Base-by-base conservation (phyloP, 2,888 invertebrate genomes). In the Heteromyza rotundicornis region DNA sequence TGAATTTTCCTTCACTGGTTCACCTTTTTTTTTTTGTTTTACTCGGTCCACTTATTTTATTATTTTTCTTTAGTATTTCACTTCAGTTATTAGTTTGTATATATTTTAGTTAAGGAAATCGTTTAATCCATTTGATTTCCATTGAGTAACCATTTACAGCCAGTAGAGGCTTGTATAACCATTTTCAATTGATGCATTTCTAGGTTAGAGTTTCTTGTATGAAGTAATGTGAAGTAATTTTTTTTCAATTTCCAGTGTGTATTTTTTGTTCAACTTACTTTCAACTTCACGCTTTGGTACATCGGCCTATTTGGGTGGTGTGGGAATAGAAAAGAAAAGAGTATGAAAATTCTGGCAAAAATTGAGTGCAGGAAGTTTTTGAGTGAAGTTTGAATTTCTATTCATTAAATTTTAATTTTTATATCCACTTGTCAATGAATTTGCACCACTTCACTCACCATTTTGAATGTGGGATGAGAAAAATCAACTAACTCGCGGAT, bases 211-310 rank as follows among this genome's bases (percentile, higher is more conserved):
- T 72, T 64, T 64, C 14, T 24, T 59, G 17, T 54, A 23, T 55
- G 44, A 24, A 44, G 19, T 32, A 24, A 51, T 22, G 27, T 14
- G n/a, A 51, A 23, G n/a, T n/a, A n/a, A n/a, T n/a, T n/a, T n/a
- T n/a, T 22, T 24, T 12, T 23, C 3, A 14, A n/a, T 60, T 44
- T 61, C 47, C 40, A 44, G 14, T 19, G 27, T 20, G 54, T 53
- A 36, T 49, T 40, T 65, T 64, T 63, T 53, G 71, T 58, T 69
- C 35, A 86, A 92, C 94, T 94, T 87, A 94, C 94, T 92, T 88
- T 94, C 94, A 85, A 94, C 84, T 85, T 94, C 94, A 87, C 89
- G 91, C 86, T 90, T 90, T 86, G 89, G 90, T 84, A 94, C 89
- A 87, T 94, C 81, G 80, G 92, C 91, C 93, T 93, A 88, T 81